These are phyloP conservation scores for Psilanteris sp. DNA, from an alignment of 1,140 invertebrate genomes.

Conservation along the genomic window DNA sequence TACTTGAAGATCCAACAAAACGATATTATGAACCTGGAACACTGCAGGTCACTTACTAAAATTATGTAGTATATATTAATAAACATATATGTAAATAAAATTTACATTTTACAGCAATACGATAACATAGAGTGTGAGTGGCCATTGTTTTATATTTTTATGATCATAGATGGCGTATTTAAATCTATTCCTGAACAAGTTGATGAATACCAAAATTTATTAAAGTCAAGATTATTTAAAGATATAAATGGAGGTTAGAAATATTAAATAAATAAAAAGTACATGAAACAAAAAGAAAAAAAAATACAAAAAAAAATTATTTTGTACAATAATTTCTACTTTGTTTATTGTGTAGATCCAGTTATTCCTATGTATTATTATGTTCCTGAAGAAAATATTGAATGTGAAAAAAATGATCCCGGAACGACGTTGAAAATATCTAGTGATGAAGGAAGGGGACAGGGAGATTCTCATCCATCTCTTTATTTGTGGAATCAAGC, in stretches of 20 bases:
- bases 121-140: slow-evolving; percentile 98
- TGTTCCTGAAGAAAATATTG: slow-evolving; percentile 89
- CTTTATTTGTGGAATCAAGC: slow-evolving; percentile 94
- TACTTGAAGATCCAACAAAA: slow-evolving; percentile 89
- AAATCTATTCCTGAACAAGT: slow-evolving; percentile 94
- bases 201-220: slow-evolving; percentile 92
- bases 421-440: slow-evolving; percentile 84
- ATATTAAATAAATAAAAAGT: neutral
- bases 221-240: slow-evolving; percentile 88
- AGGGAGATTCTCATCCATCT: slow-evolving; percentile 80
- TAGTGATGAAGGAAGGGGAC: slow-evolving; percentile 79
- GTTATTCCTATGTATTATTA: slow-evolving; percentile 94
- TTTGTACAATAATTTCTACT: too few relatives aligned
- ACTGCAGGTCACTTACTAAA: slow-evolving; percentile 83
- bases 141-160: slow-evolving; percentile 96
- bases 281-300: too few relatives aligned
- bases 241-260: slow-evolving; percentile 87
- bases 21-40: slow-evolving; percentile 87
- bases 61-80: too few relatives aligned
- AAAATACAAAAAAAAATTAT: too few relatives aligned
- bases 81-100: neutral
- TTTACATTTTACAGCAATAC: slow-evolving; percentile 86
- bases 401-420: slow-evolving; percentile 86
- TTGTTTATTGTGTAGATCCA: slow-evolving; percentile 83
- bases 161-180: slow-evolving; percentile 97